Evolutionary conservation across 1,140 invertebrate species (phyloP), one percentile per base, ranked within the genome.

Genomic region (Gonatopus flavifemur): DNA sequence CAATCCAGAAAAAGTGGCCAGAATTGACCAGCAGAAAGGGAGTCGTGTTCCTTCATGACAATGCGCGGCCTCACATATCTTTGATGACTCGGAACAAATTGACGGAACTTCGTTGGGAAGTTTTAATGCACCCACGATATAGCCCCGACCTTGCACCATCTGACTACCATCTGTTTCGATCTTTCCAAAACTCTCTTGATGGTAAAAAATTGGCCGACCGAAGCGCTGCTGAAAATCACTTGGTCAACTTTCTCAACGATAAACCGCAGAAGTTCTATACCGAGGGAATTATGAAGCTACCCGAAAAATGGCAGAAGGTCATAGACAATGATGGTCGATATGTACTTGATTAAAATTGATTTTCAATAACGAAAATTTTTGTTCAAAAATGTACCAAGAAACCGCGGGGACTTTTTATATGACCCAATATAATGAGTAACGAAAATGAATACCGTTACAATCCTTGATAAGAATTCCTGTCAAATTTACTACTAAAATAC

Each of bases 81-180:
- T 45, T 58, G 19, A 16, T 32, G 39, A 57, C 39, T 19, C 51
- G 24, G 4, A 43, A 58, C 44, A 66, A 63, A 50, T 47, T 78
- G 24, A 28, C 38, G 28, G 61, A 76, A 57, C 56, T 38, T 22
- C 16, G 12, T 39, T 79, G 69, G 74, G 61, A 77, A 47, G 62
- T 76, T 57, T 51, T 79, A 25, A 43, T 57, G 44, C 72, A 80
- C 65, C 70, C 72, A 62, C 71, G 69, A 31, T 79, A 76, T 62
- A 71, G 55, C 49, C 70, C 66, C 33, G 76, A 81, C 58, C 36
- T 80, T 7, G 66, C 71, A 47, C 70, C 70, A 56, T 69, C 55
- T 45, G 67, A 80, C 31, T 78, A 54, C 42, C 62, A 75, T 49
- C 58, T 81, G 30, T 80, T 80, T 46, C 54, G 51, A 15, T 48